These are phyloP conservation scores for Leptinotarsa rubiginosa DNA, from an alignment of 2,888 invertebrate species.

Conservation along the genomic window DNA sequence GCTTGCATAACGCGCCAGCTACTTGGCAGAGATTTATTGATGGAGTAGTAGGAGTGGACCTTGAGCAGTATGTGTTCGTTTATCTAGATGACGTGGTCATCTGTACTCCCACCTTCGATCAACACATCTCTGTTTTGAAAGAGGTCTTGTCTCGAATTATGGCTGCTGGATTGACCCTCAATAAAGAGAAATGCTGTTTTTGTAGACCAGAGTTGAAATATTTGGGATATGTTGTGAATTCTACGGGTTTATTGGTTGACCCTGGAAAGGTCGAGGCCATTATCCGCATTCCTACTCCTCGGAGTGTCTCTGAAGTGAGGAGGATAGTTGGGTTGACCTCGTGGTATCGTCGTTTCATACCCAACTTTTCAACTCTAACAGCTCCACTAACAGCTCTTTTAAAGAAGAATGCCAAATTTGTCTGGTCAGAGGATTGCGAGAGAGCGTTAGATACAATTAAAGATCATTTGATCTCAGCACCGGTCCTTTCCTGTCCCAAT, in stretches of 20 bases:
- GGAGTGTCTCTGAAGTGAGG: conserved; percentile 33
- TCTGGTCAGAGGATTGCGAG: conserved; percentile 16
- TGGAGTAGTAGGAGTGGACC: conserved; percentile 43
- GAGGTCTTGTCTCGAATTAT: conserved; percentile 45
- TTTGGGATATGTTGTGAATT: conserved; percentile 23
- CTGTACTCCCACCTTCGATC: conserved; percentile 32
- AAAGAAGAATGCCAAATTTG: conserved; percentile 27
- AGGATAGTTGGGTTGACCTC: conserved; percentile 33
- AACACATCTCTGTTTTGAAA: conserved; percentile 40
- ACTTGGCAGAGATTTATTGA: conserved; percentile 50
- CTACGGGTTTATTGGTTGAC: conserved; percentile 12
- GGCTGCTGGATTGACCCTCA: conserved; percentile 45
- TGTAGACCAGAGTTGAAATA: conserved; percentile 23
- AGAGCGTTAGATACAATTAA: conserved; percentile 20
- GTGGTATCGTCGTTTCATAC: conserved; percentile 39
- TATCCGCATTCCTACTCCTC: conserved; percentile 23
- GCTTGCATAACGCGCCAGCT: conserved; percentile 48
- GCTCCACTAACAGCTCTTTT: conserved; percentile 34
- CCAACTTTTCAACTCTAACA: conserved; percentile 33
- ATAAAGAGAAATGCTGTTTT: conserved; percentile 21
- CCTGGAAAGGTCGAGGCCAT: conserved; percentile 23
- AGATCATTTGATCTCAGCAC: conserved; percentile 9
- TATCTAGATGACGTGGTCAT: conserved; percentile 52
- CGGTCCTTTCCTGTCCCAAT: conserved; percentile 22
- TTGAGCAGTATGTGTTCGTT: conserved; percentile 46